Evolutionary conservation across 2,113 vertebrate species (phyloP).

Genomic region (Glaucomys volans): DNA sequence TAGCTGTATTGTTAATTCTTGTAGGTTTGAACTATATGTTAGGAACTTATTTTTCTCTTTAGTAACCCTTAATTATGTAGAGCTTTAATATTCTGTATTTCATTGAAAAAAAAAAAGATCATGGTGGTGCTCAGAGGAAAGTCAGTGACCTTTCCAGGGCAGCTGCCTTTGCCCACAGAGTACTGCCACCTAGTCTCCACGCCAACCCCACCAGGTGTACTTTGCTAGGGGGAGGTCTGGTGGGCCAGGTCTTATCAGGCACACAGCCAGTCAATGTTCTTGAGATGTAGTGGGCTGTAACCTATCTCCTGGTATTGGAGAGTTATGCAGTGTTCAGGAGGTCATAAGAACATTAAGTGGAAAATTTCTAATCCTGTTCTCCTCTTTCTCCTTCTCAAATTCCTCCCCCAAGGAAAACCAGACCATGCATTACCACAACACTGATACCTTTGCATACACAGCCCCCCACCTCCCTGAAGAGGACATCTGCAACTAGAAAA

Average conservation of each 20-base stretch:
- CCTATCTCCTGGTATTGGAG: neutral
- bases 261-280: neutral
- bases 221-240: neutral
- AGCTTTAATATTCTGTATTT: neutral
- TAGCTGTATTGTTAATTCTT: neutral
- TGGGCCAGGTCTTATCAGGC: neutral
- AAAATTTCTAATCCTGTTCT: neutral
- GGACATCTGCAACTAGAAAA: neutral
- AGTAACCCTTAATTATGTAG: neutral
- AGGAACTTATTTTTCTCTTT: neutral
- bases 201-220: neutral
- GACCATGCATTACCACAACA: neutral
- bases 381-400: neutral
- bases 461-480: neutral
- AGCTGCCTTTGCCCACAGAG: slow-evolving; percentile 28
- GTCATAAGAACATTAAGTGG: neutral
- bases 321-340: neutral
- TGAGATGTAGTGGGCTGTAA: neutral
- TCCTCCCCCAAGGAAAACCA: neutral
- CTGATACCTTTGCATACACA: neutral
- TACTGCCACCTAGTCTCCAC: neutral
- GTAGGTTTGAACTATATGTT: neutral
- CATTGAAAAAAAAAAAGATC: neutral
- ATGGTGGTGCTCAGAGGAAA: neutral
- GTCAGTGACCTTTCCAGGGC: neutral